Conservation (phyloP, 2,113 vertebrate species). For the Calonectris borealis region DNA sequence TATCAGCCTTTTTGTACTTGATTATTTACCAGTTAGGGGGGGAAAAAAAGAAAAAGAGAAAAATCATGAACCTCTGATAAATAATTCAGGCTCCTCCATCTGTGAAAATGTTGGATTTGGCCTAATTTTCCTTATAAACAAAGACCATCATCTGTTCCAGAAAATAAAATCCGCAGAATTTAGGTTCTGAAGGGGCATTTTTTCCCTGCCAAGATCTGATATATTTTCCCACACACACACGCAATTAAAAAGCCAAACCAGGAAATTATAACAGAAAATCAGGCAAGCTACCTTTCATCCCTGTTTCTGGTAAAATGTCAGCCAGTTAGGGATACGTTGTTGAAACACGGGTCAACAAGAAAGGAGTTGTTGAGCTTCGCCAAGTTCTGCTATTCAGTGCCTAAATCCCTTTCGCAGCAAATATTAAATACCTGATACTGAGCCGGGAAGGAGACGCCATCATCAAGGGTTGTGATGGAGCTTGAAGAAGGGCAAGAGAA, state of each 20-base stretch:
- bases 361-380: background rate
- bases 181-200: background rate
- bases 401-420: background rate
- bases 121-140: conserved; percentile 80
- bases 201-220: conserved; percentile 8
- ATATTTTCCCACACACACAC: background rate
- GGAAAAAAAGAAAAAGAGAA: background rate
- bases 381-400: background rate
- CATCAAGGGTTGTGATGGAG: background rate
- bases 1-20: conserved; percentile 68
- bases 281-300: background rate
- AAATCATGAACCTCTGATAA: conserved; percentile 76
- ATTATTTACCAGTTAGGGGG: conserved; percentile 59
- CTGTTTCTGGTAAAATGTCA: background rate
- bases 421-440: background rate
- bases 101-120: conserved; percentile 80
- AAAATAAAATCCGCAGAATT: conserved; percentile 55
- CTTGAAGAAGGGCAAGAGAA: background rate
- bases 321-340: background rate
- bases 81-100: conserved; percentile 82
- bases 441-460: background rate
- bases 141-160: conserved; percentile 74
- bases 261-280: background rate
- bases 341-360: background rate
- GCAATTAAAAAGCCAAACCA: conserved; percentile 5